These are phyloP conservation scores for Sarcophaga peregrina DNA, from an alignment of 1,140 invertebrate species.

Conservation along the genomic window DNA sequence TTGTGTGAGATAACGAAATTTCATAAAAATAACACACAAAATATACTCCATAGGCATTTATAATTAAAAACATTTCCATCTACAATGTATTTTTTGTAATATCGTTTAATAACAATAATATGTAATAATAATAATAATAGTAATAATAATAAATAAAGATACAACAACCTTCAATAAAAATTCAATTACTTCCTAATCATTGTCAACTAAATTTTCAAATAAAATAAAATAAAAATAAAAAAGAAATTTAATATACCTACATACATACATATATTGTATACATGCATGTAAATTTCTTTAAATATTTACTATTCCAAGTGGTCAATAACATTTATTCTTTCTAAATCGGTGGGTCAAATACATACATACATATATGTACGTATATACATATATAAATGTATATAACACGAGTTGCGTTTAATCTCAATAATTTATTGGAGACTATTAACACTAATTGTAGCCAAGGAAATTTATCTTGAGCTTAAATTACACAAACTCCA, in stretches of 20 bases:
- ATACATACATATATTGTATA: no score
- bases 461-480: slow-evolving; percentile 33
- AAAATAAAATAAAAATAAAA: neutral
- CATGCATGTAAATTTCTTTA: no score
- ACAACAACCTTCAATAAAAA: slow-evolving; percentile 31
- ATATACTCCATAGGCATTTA: neutral
- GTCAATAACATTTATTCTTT: no score
- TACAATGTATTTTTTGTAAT: neutral
- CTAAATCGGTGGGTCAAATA: no score
- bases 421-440: slow-evolving; percentile 26
- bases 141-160: slow-evolving; percentile 5
- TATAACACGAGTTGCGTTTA: slow-evolving; percentile 5
- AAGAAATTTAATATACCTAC: no score
- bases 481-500: neutral
- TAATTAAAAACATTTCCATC: neutral
- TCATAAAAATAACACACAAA: neutral
- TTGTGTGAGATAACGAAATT: neutral
- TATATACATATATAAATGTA: no score
- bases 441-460: slow-evolving; percentile 20
- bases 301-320: no score
- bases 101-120: neutral
- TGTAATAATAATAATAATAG: neutral
- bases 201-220: neutral
- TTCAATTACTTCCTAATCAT: slow-evolving; percentile 37
- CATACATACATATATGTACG: no score